Evolutionary conservation across 1,140 invertebrate genomes (phyloP).

Genomic region (Dinoponera quadriceps): DNA sequence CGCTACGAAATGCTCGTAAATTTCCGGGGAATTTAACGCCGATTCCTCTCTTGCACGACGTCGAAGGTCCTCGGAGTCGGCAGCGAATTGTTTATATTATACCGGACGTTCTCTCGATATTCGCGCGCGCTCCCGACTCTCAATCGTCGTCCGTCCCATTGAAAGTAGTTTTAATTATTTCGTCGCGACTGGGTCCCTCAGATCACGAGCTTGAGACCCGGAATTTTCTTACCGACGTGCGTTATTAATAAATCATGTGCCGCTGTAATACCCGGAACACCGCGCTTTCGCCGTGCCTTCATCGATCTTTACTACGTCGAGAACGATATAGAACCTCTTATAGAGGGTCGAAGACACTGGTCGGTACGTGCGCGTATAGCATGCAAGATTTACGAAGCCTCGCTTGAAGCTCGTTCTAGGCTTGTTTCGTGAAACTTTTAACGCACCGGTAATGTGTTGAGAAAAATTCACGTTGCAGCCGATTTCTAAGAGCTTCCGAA

Average conservation of each 20-base stretch:
- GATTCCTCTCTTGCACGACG: constrained; percentile 11
- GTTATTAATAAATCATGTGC: constrained; percentile 47
- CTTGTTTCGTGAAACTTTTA: constrained; percentile 37
- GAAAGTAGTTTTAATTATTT: background rate
- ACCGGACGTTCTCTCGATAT: background rate
- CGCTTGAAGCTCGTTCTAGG: background rate
- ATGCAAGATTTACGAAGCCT: constrained; percentile 41
- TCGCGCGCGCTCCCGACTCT: too few relatives aligned
- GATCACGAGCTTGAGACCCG: background rate
- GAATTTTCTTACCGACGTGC: background rate
- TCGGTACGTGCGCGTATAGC: background rate
- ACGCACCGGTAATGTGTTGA: background rate
- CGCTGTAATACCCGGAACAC: constrained; percentile 30
- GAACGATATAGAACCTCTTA: constrained; percentile 46
- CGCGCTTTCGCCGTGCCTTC: constrained; percentile 35
- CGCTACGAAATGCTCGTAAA: constrained; percentile 51
- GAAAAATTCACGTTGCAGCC: constrained; percentile 14
- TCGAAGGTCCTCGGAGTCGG: background rate
- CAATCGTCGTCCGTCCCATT: background rate
- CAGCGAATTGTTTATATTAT: constrained; percentile 42
- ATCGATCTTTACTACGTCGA: constrained; percentile 27
- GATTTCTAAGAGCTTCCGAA: background rate
- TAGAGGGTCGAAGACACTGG: constrained; percentile 34
- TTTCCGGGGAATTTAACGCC: constrained; percentile 44
- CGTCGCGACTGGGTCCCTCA: background rate